These are phyloP conservation scores for Tubulanus polymorphus DNA, from an alignment of 2,888 invertebrate genomes.

Conservation along the genomic window DNA sequence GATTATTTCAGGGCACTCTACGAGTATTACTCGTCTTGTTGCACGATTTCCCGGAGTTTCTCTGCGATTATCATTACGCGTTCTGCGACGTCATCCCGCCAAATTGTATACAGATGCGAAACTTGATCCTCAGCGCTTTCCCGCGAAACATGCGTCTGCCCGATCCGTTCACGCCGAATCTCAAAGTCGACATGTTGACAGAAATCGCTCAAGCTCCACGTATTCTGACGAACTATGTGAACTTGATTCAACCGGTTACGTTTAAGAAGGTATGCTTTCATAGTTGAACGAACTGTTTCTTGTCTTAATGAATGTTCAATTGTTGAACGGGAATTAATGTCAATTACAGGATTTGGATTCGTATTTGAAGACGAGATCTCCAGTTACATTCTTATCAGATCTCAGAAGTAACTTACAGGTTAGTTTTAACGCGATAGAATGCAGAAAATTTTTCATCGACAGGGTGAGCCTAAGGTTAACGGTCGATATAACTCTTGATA, in stretches of 20 bases:
- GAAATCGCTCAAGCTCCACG: constrained; percentile 62
- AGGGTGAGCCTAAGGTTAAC: not conserved
- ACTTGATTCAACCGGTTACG: constrained; percentile 77
- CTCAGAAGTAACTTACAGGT: constrained; percentile 80
- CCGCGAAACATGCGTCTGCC: constrained; percentile 97
- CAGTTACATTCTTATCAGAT: constrained; percentile 93
- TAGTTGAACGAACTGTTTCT: not conserved
- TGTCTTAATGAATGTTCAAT: constrained; percentile 2
- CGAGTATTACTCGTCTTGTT: constrained; percentile 89
- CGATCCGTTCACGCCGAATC: constrained; percentile 96
- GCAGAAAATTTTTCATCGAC: not conserved
- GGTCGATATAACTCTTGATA: not conserved
- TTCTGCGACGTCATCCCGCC: constrained; percentile 99
- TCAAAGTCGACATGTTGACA: constrained; percentile 62
- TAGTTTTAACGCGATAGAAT: too few species aligned
- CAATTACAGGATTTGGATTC: constrained; percentile 76
- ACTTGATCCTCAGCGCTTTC: constrained; percentile 94
- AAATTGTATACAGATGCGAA: constrained; percentile 97
- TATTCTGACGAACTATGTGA: constrained; percentile 81
- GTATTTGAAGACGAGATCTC: constrained; percentile 88
- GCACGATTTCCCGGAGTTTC: constrained; percentile 98
- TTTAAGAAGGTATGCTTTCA: constrained; percentile 70
- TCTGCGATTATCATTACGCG: constrained; percentile 98
- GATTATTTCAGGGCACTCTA: constrained; percentile 63
- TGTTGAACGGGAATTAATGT: too few species aligned